These are phyloP conservation scores for Epicauta chinensis DNA, from an alignment of 1,140 invertebrate species.

Conservation along the genomic window DNA sequence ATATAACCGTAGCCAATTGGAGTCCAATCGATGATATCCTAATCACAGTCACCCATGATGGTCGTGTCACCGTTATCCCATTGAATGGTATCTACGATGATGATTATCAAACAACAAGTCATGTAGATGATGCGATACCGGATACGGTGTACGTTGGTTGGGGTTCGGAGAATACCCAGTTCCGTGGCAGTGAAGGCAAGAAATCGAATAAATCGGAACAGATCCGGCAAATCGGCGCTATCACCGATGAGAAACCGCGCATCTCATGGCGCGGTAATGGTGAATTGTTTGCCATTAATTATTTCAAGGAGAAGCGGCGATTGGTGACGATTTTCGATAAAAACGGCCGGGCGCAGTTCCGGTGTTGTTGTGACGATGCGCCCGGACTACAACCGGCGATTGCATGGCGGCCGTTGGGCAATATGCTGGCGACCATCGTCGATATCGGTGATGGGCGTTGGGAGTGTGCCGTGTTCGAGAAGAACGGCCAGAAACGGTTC, in stretches of 20 bases:
- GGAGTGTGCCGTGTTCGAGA: slow-evolving; percentile 22
- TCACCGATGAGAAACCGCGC: slow-evolving; percentile 7
- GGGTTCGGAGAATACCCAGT: slow-evolving; percentile 30
- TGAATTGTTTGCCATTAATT: slow-evolving; percentile 30
- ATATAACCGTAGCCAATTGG: slow-evolving; percentile 3
- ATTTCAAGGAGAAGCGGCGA: slow-evolving; percentile 18
- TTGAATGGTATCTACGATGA: slow-evolving; percentile 1
- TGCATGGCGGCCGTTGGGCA: slow-evolving; percentile 23
- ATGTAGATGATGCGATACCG: slow-evolving; percentile 1
- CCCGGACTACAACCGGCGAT: slow-evolving; percentile 17
- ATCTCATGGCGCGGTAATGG: slow-evolving; percentile 32
- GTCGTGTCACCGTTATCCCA: neutral
- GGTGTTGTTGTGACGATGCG: slow-evolving; percentile 19
- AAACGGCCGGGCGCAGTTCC: slow-evolving; percentile 16
- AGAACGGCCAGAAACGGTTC: slow-evolving; percentile 26
- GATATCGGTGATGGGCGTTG: too few relatives aligned
- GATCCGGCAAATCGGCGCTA: neutral
- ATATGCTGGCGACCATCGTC: slow-evolving; percentile 28
- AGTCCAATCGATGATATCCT: slow-evolving; percentile 4
- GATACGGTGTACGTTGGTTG: slow-evolving; percentile 27
- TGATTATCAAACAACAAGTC: neutral
- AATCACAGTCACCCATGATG: neutral
- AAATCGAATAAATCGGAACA: neutral
- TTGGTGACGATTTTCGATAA: slow-evolving; percentile 25
- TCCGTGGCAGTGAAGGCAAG: slow-evolving; percentile 21